Evolutionary conservation across 2,113 vertebrate species (phyloP), one percentile per base, ranked within the genome.

Genomic region (Xenopus laevis): DNA sequence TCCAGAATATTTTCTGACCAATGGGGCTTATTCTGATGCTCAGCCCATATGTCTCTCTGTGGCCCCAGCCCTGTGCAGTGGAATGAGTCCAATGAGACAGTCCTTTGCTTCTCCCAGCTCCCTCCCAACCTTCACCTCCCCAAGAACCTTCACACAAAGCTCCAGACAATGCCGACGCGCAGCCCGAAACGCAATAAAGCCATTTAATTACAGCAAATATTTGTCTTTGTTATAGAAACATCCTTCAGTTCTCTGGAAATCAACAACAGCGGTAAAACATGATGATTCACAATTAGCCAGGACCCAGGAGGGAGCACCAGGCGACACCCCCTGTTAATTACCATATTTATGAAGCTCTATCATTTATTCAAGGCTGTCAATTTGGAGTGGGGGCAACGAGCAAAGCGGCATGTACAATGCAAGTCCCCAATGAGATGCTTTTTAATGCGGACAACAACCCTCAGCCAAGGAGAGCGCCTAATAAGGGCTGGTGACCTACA

Each of bases 261-360:
- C 44, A 81, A 69, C 77, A 58, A 67, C 70, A 68, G 59, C 78
- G 78, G 81, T 84, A 81, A 40, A 81, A 80, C 78, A 79, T 10
- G 15, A 72, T 78, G 68, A 69, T 58, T 83, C 76, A 74, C 80
- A 81, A 86, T 83, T 86, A 85, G 78, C 67, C 79, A 81, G 57
- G 80, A 79, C 80, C 74, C 81, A 63, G 47, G 79, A 78, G 81
- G 62, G 63, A 82, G 63, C 57, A 40, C 79, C 78, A 70, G 74
- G 71, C n/a, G 80, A 79, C 16, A 15, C 77, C 78, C 69, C 1
- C 78, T 82, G 78, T 78, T 72, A 71, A 72, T 79, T 78, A 76
- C 66, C 82, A 79, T 79, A 77, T 74, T 71, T 71, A 83, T 81
- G 74, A 81, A 78, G 21, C 18, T 75, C 50, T n/a, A 74, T 81